These are phyloP conservation scores for Rhizoglyphus robini DNA, from an alignment of 1,140 invertebrate genomes.

Conservation along the genomic window DNA sequence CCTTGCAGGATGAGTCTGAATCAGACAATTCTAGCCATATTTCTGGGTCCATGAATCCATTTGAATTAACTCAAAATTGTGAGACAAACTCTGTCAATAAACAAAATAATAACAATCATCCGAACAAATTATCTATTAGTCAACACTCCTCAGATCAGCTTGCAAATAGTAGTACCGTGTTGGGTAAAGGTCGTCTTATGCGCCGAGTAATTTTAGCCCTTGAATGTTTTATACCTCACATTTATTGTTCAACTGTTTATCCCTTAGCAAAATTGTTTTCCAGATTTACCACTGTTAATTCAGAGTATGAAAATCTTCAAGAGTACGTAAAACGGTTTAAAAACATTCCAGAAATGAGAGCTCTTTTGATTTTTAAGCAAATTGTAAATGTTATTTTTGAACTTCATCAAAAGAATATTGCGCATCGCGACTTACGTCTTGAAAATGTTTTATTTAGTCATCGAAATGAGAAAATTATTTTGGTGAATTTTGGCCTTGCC, in stretches of 20 bases:
- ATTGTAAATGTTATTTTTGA: conserved; percentile 57
- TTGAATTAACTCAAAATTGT: no score
- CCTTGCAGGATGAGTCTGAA: no score
- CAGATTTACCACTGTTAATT: conserved; percentile 52
- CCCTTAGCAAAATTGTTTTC: neutral
- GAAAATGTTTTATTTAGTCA: conserved; percentile 65
- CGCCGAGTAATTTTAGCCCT: conserved; percentile 56
- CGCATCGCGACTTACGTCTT: conserved; percentile 64
- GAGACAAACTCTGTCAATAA: no score
- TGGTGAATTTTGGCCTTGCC: conserved; percentile 69
- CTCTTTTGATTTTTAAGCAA: conserved; percentile 59
- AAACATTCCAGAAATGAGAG: conserved; percentile 58
- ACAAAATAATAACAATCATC: no score
- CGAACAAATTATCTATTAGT: no score
- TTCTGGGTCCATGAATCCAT: no score
- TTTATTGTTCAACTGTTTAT: neutral
- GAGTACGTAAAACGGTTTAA: conserved; percentile 69
- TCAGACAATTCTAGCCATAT: no score
- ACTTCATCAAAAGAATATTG: conserved; percentile 63
- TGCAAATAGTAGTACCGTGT: no score
- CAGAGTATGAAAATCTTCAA: conserved; percentile 57
- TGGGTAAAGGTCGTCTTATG: conserved; percentile 46
- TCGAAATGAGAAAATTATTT: conserved; percentile 49
- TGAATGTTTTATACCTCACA: conserved; percentile 56
- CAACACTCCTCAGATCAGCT: no score